Conservation (phyloP, 2,113 vertebrate genomes). For the Dermatemys mawii region DNA sequence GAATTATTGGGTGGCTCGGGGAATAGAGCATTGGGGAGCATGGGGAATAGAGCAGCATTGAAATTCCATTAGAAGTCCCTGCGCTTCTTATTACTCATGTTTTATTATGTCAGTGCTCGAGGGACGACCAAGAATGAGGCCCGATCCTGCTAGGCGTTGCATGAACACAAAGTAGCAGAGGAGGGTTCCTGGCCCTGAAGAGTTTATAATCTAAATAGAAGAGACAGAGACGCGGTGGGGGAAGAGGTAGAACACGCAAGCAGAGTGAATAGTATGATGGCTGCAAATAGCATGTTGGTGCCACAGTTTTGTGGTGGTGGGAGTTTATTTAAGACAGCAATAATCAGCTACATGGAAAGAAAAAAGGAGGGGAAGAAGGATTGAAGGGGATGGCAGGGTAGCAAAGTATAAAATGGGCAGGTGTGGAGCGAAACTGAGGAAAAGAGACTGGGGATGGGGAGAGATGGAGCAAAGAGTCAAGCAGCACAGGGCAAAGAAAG, state of each 20-base stretch:
- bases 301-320: no score
- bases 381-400: not conserved
- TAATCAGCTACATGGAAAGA: not conserved
- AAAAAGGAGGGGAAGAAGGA: not conserved
- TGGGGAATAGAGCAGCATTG: not conserved
- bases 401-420: not conserved
- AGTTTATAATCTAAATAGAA: not conserved
- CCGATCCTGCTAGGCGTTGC: not conserved
- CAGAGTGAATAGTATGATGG: not conserved
- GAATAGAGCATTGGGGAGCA: no score
- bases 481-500: not conserved
- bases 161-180: not conserved
- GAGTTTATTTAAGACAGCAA: not conserved
- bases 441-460: not conserved
- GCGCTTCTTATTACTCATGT: not conserved
- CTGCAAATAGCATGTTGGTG: not conserved
- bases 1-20: not conserved
- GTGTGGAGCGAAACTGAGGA: not conserved
- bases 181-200: not conserved
- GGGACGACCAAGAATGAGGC: not conserved
- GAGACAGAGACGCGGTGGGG: not conserved
- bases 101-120: not conserved
- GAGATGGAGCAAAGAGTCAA: not conserved
- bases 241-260: not conserved
- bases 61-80: slow-evolving; percentile 27